A percentile compares a stretch with the other conserved stretches of the same genome.
These are phyloP conservation scores for Gracilinanus agilis DNA, from an alignment of 2,113 vertebrate species.

Conservation along the genomic window DNA sequence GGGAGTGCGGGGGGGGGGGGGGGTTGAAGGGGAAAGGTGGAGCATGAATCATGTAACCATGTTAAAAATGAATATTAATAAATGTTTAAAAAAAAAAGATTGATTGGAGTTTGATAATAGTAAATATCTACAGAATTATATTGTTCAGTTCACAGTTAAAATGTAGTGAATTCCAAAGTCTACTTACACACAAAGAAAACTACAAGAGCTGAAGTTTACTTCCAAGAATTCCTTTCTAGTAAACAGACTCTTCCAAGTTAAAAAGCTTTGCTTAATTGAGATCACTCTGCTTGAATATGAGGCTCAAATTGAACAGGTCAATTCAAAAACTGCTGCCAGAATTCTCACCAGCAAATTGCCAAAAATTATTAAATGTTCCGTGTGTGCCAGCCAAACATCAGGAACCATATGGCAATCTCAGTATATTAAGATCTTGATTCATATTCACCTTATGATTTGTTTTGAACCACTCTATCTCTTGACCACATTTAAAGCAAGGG, in stretches of 20 bases:
- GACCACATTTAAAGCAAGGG: background rate
- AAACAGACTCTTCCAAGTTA: background rate
- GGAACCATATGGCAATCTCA: background rate
- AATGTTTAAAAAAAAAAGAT: too few species aligned
- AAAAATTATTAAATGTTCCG: background rate
- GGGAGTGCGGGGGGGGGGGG: too few species aligned
- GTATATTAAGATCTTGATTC: conserved; percentile 25
- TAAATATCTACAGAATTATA: background rate
- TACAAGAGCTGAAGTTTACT: conserved; percentile 6
- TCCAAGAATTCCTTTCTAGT: background rate
- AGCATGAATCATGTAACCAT: too few species aligned
- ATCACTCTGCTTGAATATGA: conserved; percentile 15
- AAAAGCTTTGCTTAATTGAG: background rate
- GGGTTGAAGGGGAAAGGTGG: too few species aligned
- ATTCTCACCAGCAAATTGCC: conserved; percentile 23
- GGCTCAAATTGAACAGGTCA: conserved; percentile 13
- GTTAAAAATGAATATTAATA: too few species aligned
- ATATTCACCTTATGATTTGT: background rate
- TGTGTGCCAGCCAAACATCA: background rate
- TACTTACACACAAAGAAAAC: conserved; percentile 33
- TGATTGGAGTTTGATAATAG: conserved; percentile 25
- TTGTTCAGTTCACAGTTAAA: conserved; percentile 28
- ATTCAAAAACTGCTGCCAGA: conserved; percentile 32
- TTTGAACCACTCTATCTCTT: background rate
- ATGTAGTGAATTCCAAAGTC: conserved; percentile 31